A percentile compares a stretch with the other conserved stretches of the same genome.
These are phyloP conservation scores for Anoplophora glabripennis DNA, from an alignment of 1,140 invertebrate genomes.

Conservation along the genomic window DNA sequence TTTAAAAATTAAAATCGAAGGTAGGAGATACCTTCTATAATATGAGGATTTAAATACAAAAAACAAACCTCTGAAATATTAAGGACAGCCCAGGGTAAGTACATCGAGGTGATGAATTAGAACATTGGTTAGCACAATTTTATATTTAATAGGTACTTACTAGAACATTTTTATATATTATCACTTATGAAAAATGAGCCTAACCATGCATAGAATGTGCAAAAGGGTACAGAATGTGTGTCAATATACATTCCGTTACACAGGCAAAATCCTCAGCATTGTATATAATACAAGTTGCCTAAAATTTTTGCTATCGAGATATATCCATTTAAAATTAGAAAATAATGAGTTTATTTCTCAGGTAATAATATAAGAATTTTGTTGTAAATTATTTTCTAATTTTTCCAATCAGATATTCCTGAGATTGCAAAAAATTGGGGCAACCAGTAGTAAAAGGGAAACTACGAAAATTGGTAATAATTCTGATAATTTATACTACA, in stretches of 20 bases:
- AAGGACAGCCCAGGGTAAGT: too few species aligned
- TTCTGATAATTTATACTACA: conserved; percentile 27
- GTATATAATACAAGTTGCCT: conserved; percentile 8
- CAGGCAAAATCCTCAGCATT: conserved; percentile 35
- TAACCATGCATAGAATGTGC: conserved; percentile 48
- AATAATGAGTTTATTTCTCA: too few species aligned
- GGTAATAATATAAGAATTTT: too few species aligned
- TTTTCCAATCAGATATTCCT: too few species aligned
- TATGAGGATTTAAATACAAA: conserved; percentile 1
- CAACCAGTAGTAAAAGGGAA: conserved; percentile 9
- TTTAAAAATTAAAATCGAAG: conserved; percentile 25
- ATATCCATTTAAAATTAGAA: neutral
- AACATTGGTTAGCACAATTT: too few species aligned
- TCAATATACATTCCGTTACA: conserved; percentile 46
- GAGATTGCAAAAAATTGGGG: neutral
- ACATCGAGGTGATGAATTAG: too few species aligned
- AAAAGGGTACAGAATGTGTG: conserved; percentile 47
- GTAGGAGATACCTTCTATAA: neutral
- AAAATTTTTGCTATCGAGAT: neutral
- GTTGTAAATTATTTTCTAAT: too few species aligned
- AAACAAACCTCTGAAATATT: too few species aligned
- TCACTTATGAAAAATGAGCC: too few species aligned
- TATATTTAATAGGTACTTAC: too few species aligned
- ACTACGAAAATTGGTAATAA: conserved; percentile 10
- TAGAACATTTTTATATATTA: too few species aligned